These are phyloP conservation scores for Caenorhabditis inopinata DNA, from an alignment of 1,140 invertebrate species.

Conservation along the genomic window DNA sequence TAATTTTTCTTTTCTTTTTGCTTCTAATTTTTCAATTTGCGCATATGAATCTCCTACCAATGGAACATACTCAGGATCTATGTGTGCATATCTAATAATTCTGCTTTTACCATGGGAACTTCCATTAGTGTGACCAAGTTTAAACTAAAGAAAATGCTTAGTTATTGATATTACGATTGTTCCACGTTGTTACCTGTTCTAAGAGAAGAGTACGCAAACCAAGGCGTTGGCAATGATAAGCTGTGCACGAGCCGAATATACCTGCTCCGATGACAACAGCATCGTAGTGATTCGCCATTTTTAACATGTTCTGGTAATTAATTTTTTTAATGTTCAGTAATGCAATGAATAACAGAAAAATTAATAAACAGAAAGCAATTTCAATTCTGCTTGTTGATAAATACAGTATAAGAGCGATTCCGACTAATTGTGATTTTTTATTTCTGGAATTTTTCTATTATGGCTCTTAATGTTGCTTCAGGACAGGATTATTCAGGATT, in stretches of 20 bases:
- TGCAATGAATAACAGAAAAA: too few relatives aligned
- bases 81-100: constrained; percentile 43
- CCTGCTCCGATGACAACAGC: constrained; percentile 39
- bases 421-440: too few relatives aligned
- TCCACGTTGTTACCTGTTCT: constrained; percentile 36
- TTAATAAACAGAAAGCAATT: too few relatives aligned
- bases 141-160: constrained; percentile 41
- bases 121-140: constrained; percentile 34
- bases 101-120: constrained; percentile 44
- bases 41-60: constrained; percentile 33
- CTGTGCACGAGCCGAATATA: constrained; percentile 43
- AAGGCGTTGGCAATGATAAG: constrained; percentile 33
- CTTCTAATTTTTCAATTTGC: constrained; percentile 41
- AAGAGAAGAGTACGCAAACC: constrained; percentile 34
- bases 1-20: constrained; percentile 21
- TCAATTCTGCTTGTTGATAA: too few relatives aligned
- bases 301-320: too few relatives aligned
- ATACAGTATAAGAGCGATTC: too few relatives aligned
- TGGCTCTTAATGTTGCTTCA: too few relatives aligned
- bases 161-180: too few relatives aligned
- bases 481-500: too few relatives aligned
- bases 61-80: constrained; percentile 37
- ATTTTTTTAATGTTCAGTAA: too few relatives aligned
- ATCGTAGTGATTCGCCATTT: too few relatives aligned
- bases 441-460: too few relatives aligned